Evolutionary conservation across 2,888 invertebrate species (phyloP).

Genomic region (Cylloceria caligata): DNA sequence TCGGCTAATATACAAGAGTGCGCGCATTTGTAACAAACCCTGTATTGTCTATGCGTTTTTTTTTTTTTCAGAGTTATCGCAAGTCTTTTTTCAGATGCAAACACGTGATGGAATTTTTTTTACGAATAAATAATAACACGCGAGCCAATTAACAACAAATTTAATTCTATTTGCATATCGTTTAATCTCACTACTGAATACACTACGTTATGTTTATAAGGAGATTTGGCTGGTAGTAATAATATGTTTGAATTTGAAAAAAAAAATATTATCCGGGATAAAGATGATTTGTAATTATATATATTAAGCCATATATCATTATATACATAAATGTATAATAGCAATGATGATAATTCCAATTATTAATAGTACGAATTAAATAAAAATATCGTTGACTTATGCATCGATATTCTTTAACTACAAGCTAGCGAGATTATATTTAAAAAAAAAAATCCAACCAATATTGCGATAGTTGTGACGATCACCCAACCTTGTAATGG

Average conservation of each 20-base stretch:
- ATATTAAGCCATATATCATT: no score
- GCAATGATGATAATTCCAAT: no score
- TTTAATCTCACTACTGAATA: conserved; percentile 2
- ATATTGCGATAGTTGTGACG: no score
- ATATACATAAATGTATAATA: no score
- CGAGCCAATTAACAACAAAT: conserved; percentile 4
- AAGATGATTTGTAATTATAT: no score
- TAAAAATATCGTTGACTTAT: no score
- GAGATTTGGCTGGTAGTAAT: conserved; percentile 1
- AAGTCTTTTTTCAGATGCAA: neutral
- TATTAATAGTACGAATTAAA: no score
- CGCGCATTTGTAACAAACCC: neutral
- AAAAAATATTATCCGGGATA: neutral
- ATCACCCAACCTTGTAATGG: no score
- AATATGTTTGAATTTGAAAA: neutral
- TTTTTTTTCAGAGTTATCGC: neutral
- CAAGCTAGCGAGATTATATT: no score
- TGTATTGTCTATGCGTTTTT: neutral
- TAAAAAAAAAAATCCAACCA: no score
- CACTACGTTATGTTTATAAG: conserved; percentile 1
- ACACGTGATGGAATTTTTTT: neutral
- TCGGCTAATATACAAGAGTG: neutral
- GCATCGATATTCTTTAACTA: no score
- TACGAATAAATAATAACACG: neutral
- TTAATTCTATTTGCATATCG: conserved; percentile 16